Base-by-base conservation (phyloP, 2,888 invertebrate genomes). In the Cerastoderma edule region DNA sequence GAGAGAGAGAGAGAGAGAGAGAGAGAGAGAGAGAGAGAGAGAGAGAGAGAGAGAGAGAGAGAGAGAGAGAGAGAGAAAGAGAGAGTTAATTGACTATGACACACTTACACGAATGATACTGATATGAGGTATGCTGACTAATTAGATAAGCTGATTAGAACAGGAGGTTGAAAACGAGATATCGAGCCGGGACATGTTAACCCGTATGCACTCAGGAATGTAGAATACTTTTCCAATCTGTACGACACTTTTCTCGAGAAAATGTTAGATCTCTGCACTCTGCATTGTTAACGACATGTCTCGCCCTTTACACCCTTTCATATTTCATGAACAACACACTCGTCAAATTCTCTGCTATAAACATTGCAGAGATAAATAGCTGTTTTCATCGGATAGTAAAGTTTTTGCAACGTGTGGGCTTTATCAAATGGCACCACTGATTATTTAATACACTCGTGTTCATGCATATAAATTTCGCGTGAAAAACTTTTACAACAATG, bases 21-120 rank as follows among this genome's bases (percentile, higher is more conserved):
- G 39, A 39, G 39, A 39, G 39, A 39, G 39, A 39, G 39, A 39
- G 39, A 39, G 39, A 39, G 39, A 39, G 39, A 39, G 39, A 39
- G 39, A 39, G 39, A 39, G 39, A 39, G 39, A 39, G 39, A 39
- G 39, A 39, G 39, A 39, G 39, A 39, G 39, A 39, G 39, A 39
- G 39, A 39, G 39, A 39, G 39, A 39, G 39, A 39, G 39, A 39
- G 39, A 39, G 39, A 39, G 39, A 39, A 16, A 39, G 39, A 39
- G 39, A 39, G 39, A 39, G 16, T 39, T 39, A 39, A 10, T 39
- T 39, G 10, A 10, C 39, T 16, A 39, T 10, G 8, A 16, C 16
- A 39, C 8, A 10, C 16, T 39, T 39, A 39, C 8, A 39, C 39
- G 39, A 53, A 22, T 19, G 53, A 53, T 10, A 22, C 19, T 8